Evolutionary conservation across 2,888 invertebrate species (phyloP), one percentile per base, ranked within the genome.

Genomic region (Drosophila sordidula): DNA sequence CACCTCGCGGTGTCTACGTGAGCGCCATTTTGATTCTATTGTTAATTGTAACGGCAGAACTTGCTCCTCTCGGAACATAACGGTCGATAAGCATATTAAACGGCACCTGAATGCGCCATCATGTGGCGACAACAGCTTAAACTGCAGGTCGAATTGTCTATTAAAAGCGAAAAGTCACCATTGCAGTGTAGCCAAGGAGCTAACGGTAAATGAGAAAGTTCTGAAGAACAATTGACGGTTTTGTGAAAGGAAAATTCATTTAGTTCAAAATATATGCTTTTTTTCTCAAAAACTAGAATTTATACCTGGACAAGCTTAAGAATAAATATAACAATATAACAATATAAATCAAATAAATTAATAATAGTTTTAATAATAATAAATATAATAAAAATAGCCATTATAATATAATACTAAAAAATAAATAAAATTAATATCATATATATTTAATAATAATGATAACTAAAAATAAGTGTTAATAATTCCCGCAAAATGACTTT

Each of bases 1-100:
- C 26, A 18, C 55, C 41, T n/a, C 49, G 29, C 59, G 38, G 6
- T 18, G n/a, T 12, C 45, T 58, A 76, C 76, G 72, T 76, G 75
- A 55, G 57, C 56, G 45, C 46, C 52, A 68, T 68, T 52, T 45
- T 68, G 54, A 75, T 47, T 42, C 45, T 9, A 42, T 61, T 61
- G 57, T 61, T 64, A 59, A 74, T 61, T 73, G 73, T 47, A 54
- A 41, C 14, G 52, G 38, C 11, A 34, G 18, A 67, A 58, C 26
- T 47, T 67, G 41, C 29, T 44, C 26, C 45, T 29, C 14, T 6
- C 11, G 25, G 16, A 38, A 29, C 36, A 29, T 9, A 47, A 18
- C 22, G 47, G 6, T 26, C 32, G 50, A 51, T 44, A 70, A 47
- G 38, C 50, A 56, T 38, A 38, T 58, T 49, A 68, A 52, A 32